Base-by-base conservation (phyloP, 1,140 invertebrate genomes). In the Drosophila baimaii region DNA sequence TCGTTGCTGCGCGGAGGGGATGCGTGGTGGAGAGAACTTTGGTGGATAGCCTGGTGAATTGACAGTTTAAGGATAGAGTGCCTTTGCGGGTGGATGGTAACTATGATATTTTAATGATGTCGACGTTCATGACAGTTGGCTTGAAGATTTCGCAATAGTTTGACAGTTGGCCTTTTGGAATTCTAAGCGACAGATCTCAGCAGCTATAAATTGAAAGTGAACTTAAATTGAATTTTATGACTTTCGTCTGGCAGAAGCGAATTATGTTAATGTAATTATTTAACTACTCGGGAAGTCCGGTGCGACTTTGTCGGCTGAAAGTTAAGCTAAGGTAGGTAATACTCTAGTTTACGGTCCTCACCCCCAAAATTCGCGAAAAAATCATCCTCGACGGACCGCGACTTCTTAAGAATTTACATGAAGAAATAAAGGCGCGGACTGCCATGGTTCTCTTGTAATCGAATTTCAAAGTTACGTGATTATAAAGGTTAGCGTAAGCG, bases 21-120 rank as follows among this genome's bases (percentile, higher is more conserved):
- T 56, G 43, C 29, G 35, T 35, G n/a, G 29, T 3, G 47, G 27
- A 17, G n/a, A 19, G n/a, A 9, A 3, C 19, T 35, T 25, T 33
- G 46, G 10, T 37, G 49, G 21, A 19, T 54, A 37, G 27, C 12
- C 9, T 33, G 66, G 31, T 10, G 52, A 33, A 68, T 61, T 49
- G 29, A 56, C 19, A 56, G 46, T 43, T 58, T 29, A 41, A 31
- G 29, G 63, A 35, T 61, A 25, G 33, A 43, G 39, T 64, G 58
- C 59, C 21, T 58, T 46, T 33, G 51, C 27, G 41, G 59, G 35
- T 57, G 43, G 43, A 61, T 65, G 46, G 23, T 49, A 85, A 72
- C 56, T 77, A 79, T 81, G 82, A 79, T 76, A 86, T 81, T 86
- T 86, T 86, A 86, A 86, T 86, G 82, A 86, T 86, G 82, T 86